Evolutionary conservation across 2,888 invertebrate genomes (phyloP), one percentile per base, ranked within the genome.

Genomic region (Chloroclystis v-ata): DNA sequence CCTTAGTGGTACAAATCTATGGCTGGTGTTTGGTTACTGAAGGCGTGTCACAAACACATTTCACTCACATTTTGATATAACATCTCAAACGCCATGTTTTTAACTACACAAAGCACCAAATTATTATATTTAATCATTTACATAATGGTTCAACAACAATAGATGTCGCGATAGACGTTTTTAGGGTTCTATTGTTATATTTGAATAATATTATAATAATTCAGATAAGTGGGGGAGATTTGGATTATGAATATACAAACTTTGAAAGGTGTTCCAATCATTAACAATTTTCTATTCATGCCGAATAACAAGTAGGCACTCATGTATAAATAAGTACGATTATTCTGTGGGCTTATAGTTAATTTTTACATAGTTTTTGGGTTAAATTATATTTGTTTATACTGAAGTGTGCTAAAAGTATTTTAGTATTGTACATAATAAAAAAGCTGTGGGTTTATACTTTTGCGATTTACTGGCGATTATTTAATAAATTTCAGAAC

Each of bases 121-220:
- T 71, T 67, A 74, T 69, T 67, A 62, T 67, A 68, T 70, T 72
- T 67, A 57, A 54, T 65, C 61, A 71, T 73, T 73, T 71, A 74
- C 67, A 67, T 72, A 72, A 69, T 65, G 60, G 56, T 39, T 29
- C 32, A 30, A 44, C 52, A 49, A 60, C 66, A 61, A 60, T 56
- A 54, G 60, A 49, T 55, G 47, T 53, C 65, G 61, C 58, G 65
- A 71, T 63, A 65, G 59, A 60, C 57, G 56, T 61, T 63, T 63
- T 59, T 65, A 63, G 61, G 60, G 37, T 37, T 14, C 16, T 32
- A 55, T 62, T 66, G 61, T 69, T 56, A 44, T 48, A 40, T 50
- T 38, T 39, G 48, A 56, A 58, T 57, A 46, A 40, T 16, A 12
- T 37, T 60, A 47, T 55, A 53, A 59, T 56, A 54, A 48, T 42